phyloP scores from a whole-genome alignment of 2,888 invertebrate genomes.

The Halictus ligatus region DNA sequence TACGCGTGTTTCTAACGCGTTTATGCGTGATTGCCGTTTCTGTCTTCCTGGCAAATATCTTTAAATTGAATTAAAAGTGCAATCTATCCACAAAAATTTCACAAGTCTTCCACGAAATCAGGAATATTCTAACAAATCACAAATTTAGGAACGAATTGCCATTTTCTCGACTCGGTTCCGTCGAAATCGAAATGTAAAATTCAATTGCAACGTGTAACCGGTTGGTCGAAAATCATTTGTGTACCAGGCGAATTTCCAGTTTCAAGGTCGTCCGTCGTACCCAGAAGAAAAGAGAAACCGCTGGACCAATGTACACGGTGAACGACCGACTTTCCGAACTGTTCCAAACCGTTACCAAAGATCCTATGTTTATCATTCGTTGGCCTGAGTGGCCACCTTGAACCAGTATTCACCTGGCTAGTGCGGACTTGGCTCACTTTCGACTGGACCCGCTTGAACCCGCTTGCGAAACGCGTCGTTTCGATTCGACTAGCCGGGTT shows the following conservation, averaged over 20 bases:
- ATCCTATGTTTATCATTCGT: background rate
- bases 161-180: too few relatives aligned
- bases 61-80: too few relatives aligned
- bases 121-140: too few relatives aligned
- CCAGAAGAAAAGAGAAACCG: slow-evolving; percentile 2
- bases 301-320: background rate
- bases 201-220: background rate
- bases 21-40: too few relatives aligned
- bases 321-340: slow-evolving; percentile 1
- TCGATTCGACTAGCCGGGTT: background rate
- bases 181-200: background rate
- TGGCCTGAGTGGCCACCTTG: background rate
- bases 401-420: background rate
- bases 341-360: background rate
- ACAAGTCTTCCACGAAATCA: too few relatives aligned
- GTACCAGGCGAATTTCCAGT: background rate
- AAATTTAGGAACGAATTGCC: too few relatives aligned
- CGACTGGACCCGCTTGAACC: background rate
- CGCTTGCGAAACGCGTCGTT: background rate
- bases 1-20: too few relatives aligned
- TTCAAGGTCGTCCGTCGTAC: background rate
- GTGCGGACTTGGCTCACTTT: slow-evolving; percentile 1
- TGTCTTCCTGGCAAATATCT: too few relatives aligned
- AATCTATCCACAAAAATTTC: too few relatives aligned
- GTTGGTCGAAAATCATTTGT: background rate